These are phyloP conservation scores for Melipona beecheii DNA, from an alignment of 2,888 invertebrate genomes.

Conservation along the genomic window DNA sequence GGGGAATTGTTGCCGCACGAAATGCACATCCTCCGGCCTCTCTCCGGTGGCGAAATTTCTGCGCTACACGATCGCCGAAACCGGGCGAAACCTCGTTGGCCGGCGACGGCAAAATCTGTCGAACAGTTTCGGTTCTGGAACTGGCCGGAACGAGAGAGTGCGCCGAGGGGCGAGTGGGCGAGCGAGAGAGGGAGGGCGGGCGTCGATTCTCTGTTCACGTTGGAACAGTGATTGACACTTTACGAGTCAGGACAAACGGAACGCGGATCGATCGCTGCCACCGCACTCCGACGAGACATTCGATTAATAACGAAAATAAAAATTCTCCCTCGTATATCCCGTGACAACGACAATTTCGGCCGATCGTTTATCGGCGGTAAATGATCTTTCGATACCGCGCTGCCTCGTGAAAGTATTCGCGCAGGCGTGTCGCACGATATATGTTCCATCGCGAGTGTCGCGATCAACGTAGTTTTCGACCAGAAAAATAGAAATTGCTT, in stretches of 20 bases:
- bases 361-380: neutral
- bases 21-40: conserved; percentile 46
- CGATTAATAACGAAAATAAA: conserved; percentile 42
- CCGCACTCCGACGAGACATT: conserved; percentile 1
- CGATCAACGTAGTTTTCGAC: too few relatives aligned
- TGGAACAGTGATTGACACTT: conserved; percentile 54
- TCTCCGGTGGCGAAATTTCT: conserved; percentile 49
- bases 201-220: conserved; percentile 42
- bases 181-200: too few relatives aligned
- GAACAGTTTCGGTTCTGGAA: conserved; percentile 29
- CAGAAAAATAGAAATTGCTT: too few relatives aligned
- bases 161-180: too few relatives aligned
- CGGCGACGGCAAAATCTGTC: conserved; percentile 43
- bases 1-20: conserved; percentile 63
- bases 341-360: neutral
- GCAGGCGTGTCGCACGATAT: too few relatives aligned
- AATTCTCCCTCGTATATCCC: neutral
- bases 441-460: too few relatives aligned
- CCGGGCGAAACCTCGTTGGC: conserved; percentile 33
- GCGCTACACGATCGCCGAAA: conserved; percentile 39
- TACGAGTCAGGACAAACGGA: conserved; percentile 20
- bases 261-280: conserved; percentile 28
- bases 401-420: too few relatives aligned
- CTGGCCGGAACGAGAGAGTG: neutral
- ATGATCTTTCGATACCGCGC: neutral